Evolutionary conservation across 2,797 vertebrate genomes (phyloP).

Genomic region (Anisognathus igniventris): DNA sequence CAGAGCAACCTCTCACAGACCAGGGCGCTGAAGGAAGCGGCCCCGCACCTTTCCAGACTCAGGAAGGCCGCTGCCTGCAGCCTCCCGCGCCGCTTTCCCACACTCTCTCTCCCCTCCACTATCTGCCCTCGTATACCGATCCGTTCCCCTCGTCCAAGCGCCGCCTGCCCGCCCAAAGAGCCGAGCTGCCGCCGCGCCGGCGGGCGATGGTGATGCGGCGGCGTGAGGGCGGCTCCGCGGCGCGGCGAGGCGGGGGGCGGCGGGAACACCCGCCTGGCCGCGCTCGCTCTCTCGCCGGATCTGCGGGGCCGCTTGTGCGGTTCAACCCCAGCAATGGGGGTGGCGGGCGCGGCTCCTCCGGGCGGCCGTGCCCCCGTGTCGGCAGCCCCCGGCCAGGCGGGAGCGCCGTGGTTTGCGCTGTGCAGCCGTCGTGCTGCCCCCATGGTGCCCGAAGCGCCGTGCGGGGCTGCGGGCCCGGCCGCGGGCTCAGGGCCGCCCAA

Average conservation of each 20-base stretch:
- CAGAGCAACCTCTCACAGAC: rapidly evolving
- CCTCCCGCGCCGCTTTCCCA: background rate
- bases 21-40: rapidly evolving
- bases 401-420: no score
- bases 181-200: background rate
- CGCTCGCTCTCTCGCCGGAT: rapidly evolving
- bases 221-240: background rate
- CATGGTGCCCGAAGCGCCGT: rapidly evolving
- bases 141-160: background rate
- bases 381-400: background rate
- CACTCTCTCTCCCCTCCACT: background rate
- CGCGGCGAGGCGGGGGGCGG: background rate
- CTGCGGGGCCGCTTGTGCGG: background rate
- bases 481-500: rapidly evolving
- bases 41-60: background rate
- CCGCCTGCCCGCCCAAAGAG: background rate
- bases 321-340: rapidly evolving
- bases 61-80: background rate
- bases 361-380: no score
- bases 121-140: background rate
- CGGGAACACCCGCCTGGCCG: rapidly evolving
- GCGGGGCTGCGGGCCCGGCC: background rate
- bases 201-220: no score
- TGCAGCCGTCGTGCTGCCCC: background rate
- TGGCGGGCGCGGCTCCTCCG: rapidly evolving